Evolutionary conservation across 2,888 invertebrate species (phyloP).

Genomic region (Tinea semifulvella): DNA sequence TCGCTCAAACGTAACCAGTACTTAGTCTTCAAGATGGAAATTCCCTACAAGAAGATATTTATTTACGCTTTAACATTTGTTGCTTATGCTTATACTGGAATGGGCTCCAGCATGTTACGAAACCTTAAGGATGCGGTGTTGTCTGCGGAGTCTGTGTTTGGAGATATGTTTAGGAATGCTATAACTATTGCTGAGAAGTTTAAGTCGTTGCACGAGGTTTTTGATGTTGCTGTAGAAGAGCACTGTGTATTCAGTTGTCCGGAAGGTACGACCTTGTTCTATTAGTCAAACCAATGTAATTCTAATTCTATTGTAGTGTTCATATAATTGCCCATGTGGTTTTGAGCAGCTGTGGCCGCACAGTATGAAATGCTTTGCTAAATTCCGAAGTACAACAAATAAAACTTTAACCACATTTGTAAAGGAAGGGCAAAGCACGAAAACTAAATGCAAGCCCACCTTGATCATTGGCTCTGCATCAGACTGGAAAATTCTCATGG

Average conservation of each 20-base stretch:
- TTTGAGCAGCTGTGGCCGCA: no score
- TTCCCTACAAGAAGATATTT: constrained; percentile 77
- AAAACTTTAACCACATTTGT: no score
- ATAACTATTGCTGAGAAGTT: constrained; percentile 79
- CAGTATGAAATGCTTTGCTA: no score
- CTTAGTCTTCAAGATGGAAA: constrained; percentile 66
- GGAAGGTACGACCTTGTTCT: constrained; percentile 57
- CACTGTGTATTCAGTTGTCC: constrained; percentile 81
- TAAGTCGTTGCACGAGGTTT: constrained; percentile 79
- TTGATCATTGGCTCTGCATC: no score
- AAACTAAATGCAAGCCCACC: no score
- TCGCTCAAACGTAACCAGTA: background rate
- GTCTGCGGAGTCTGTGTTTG: constrained; percentile 81
- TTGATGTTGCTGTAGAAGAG: constrained; percentile 87
- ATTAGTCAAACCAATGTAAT: no score
- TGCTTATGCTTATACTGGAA: constrained; percentile 82
- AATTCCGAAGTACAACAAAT: no score
- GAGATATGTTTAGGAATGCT: constrained; percentile 78
- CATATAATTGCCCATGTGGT: no score
- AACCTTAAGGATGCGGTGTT: constrained; percentile 83
- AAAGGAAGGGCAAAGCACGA: no score
- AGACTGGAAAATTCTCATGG: no score
- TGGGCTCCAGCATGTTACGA: constrained; percentile 77
- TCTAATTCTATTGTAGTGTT: no score
- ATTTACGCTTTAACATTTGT: constrained; percentile 80